Evolutionary conservation across 2,888 invertebrate genomes (phyloP).

Genomic region (Ceramica pisi): DNA sequence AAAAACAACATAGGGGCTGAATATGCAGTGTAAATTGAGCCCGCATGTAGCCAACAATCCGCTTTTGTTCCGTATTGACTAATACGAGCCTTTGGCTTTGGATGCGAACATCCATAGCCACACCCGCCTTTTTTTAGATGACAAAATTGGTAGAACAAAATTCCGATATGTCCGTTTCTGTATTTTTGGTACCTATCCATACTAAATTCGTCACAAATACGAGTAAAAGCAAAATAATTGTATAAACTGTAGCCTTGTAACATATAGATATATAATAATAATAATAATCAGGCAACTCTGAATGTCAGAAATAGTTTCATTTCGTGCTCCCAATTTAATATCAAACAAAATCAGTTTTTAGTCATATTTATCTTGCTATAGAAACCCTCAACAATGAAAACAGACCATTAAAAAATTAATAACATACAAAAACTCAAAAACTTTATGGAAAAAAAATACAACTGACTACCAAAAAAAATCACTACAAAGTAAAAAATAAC

Average conservation of each 20-base stretch:
- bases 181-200: background rate
- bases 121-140: background rate
- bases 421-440: no score
- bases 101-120: conserved; percentile 5
- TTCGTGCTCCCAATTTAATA: no score
- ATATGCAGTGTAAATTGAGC: conserved; percentile 23
- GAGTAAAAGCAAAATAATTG: background rate
- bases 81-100: conserved; percentile 32
- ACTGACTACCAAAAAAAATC: no score
- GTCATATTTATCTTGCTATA: no score
- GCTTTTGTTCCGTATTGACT: conserved; percentile 43
- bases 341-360: no score
- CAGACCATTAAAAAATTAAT: no score
- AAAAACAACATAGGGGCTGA: conserved; percentile 28
- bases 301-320: no score
- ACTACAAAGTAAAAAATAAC: no score
- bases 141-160: background rate
- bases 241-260: background rate
- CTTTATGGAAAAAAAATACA: no score
- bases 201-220: background rate
- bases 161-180: background rate
- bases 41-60: conserved; percentile 55
- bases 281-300: no score
- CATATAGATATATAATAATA: background rate
- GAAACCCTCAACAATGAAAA: no score